phyloP scores from a whole-genome alignment of 2,888 invertebrate genomes.

The Eupithecia inturbata region DNA sequence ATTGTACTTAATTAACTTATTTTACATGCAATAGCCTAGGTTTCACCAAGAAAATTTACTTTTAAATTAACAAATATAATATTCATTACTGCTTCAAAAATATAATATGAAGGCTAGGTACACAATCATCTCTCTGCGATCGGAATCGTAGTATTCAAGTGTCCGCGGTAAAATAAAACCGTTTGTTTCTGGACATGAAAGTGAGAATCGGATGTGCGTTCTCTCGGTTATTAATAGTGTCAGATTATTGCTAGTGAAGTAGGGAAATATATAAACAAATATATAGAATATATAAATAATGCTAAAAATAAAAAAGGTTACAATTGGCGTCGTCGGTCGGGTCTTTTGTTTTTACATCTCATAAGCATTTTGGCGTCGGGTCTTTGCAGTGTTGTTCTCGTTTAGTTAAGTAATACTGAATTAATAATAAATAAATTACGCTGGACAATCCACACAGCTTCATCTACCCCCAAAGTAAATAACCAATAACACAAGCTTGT shows the following conservation, averaged over 20 bases:
- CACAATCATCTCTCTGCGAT: slow-evolving; percentile 19
- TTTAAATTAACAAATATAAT: too few species aligned
- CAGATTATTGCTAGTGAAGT: slow-evolving; percentile 3
- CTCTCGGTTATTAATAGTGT: slow-evolving; percentile 36
- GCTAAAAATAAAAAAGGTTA: too few species aligned
- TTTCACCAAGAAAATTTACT: too few species aligned
- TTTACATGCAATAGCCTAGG: too few species aligned
- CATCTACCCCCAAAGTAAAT: too few species aligned
- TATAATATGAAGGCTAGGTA: neutral
- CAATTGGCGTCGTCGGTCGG: slow-evolving; percentile 10
- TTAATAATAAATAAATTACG: too few species aligned
- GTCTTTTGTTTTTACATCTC: neutral
- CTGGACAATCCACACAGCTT: too few species aligned
- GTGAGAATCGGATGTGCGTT: slow-evolving; percentile 45
- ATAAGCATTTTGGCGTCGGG: neutral
- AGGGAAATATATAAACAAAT: too few species aligned
- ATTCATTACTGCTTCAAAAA: too few species aligned
- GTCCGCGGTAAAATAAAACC: slow-evolving; percentile 45
- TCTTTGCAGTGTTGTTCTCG: neutral
- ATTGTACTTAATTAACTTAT: too few species aligned
- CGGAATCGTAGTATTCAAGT: slow-evolving; percentile 51
- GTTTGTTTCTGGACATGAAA: slow-evolving; percentile 44
- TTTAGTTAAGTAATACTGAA: neutral
- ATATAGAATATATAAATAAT: too few species aligned
- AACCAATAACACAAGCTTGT: too few species aligned